Conservation (phyloP, 2,797 vertebrate species). For the Diplodus sargus region DNA sequence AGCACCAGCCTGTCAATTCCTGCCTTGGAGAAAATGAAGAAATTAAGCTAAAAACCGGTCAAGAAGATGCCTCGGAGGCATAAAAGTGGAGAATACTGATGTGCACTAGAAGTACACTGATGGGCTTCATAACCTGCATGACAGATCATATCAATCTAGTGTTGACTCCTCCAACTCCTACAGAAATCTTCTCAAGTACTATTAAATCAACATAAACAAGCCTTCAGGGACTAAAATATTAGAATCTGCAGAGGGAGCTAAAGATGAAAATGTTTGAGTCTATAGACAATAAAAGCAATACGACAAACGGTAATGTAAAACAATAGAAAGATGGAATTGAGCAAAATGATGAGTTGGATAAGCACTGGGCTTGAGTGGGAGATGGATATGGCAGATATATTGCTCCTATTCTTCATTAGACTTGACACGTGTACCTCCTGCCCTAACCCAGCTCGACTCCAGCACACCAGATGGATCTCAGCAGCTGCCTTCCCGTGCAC, state of each 20-base stretch:
- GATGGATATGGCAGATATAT: conserved; percentile 7
- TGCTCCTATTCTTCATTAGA: conserved; percentile 32
- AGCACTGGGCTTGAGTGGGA: background rate
- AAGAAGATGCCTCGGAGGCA: conserved; percentile 5
- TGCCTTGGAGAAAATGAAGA: background rate
- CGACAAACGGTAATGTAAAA: background rate
- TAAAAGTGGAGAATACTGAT: conserved; percentile 16
- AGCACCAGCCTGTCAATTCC: background rate
- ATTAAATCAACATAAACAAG: conserved; percentile 61
- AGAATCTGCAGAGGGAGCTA: conserved; percentile 14
- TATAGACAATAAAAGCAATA: conserved; percentile 20
- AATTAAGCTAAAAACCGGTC: conserved; percentile 2
- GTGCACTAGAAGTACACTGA: conserved; percentile 34
- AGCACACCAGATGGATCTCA: conserved; percentile 59
- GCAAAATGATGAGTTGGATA: background rate
- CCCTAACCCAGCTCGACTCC: conserved; percentile 24
- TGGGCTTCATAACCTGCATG: conserved; percentile 34
- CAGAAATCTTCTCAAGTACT: conserved; percentile 28
- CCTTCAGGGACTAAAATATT: conserved; percentile 15
- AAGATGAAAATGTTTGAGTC: background rate
- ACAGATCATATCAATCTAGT: conserved; percentile 43
- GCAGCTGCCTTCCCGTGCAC: conserved; percentile 48
- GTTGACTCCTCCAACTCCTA: conserved; percentile 29
- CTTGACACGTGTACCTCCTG: conserved; percentile 36
- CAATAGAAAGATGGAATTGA: background rate